Conservation (phyloP, 2,797 vertebrate genomes). For the Gymnoscopelus microlampas region DNA sequence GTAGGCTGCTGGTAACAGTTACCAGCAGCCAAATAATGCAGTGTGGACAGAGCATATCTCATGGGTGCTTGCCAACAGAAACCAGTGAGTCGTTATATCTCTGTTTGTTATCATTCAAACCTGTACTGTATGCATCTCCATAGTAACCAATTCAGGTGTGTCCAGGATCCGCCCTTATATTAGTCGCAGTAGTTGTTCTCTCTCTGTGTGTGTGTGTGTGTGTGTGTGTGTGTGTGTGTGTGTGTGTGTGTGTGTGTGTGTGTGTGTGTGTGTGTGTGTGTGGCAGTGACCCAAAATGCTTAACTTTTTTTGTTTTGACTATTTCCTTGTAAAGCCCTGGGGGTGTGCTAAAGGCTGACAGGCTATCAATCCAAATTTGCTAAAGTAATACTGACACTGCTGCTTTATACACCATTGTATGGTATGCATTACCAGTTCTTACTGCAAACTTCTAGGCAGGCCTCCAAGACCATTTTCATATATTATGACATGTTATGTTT, state of each 20-base stretch:
- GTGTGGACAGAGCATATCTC: background rate
- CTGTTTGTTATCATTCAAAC: constrained; percentile 64
- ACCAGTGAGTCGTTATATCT: constrained; percentile 39
- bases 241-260: background rate
- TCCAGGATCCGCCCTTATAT: constrained; percentile 32
- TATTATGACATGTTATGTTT: background rate
- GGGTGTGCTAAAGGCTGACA: constrained; percentile 37
- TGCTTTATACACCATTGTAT: too few relatives aligned
- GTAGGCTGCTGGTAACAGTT: too few relatives aligned
- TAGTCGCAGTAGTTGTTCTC: constrained; percentile 43
- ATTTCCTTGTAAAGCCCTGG: background rate
- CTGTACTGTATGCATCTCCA: constrained; percentile 41
- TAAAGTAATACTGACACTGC: too few relatives aligned
- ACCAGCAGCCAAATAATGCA: constrained; percentile 14
- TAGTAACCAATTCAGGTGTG: constrained; percentile 68
- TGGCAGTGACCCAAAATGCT: too few relatives aligned
- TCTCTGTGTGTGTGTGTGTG: constrained; percentile 7
- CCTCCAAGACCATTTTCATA: background rate
- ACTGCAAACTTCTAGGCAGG: too few relatives aligned
- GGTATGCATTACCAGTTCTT: too few relatives aligned
- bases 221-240: constrained; percentile 10
- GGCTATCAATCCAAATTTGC: constrained; percentile 1
- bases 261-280: background rate
- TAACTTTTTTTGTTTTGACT: too few relatives aligned
- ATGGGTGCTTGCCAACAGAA: constrained; percentile 61